Percentiles rank a stretch among this genome's conserved stretches.
Conservation (phyloP, 2,113 vertebrate species). For the Myocastor coypus region DNA sequence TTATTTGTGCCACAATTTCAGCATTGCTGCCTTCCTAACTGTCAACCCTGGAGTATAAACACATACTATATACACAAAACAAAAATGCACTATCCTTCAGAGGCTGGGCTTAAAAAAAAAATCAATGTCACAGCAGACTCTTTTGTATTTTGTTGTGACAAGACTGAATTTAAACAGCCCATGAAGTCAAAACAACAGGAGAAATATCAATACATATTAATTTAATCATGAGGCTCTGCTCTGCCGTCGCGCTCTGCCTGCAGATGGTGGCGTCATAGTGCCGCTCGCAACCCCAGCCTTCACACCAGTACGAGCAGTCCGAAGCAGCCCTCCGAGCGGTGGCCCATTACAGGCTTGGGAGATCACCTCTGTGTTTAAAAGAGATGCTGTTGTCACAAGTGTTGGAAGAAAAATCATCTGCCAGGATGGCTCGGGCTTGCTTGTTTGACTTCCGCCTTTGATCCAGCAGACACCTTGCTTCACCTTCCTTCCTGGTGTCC, state of each 20-base stretch:
- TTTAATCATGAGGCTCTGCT: slow-evolving; percentile 84
- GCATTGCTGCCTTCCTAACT: slow-evolving; percentile 75
- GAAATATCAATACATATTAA: slow-evolving; percentile 89
- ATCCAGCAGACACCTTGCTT: slow-evolving; percentile 51
- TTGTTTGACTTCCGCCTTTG: slow-evolving; percentile 75
- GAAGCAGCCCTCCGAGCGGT: slow-evolving; percentile 29
- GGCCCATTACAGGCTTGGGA: neutral
- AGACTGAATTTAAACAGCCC: slow-evolving; percentile 88
- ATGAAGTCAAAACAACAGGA: slow-evolving; percentile 88
- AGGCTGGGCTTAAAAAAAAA: slow-evolving; percentile 79
- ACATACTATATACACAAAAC: slow-evolving; percentile 21
- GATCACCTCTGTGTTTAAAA: slow-evolving; percentile 35
- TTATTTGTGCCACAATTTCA: slow-evolving; percentile 84
- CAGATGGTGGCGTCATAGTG: neutral
- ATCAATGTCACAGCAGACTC: slow-evolving; percentile 84
- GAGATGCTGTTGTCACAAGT: slow-evolving; percentile 63
- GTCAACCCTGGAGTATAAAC: slow-evolving; percentile 78
- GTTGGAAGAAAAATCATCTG: slow-evolving; percentile 56
- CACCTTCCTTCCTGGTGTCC: neutral
- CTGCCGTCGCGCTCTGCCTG: slow-evolving; percentile 57
- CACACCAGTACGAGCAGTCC: neutral
- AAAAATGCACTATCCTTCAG: slow-evolving; percentile 77
- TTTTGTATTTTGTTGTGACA: slow-evolving; percentile 90
- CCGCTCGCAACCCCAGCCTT: neutral
- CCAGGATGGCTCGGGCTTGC: neutral